Percentiles rank a stretch among this genome's conserved stretches.
Conservation (phyloP, 2,797 vertebrate species). For the Sitta carolinensis region DNA sequence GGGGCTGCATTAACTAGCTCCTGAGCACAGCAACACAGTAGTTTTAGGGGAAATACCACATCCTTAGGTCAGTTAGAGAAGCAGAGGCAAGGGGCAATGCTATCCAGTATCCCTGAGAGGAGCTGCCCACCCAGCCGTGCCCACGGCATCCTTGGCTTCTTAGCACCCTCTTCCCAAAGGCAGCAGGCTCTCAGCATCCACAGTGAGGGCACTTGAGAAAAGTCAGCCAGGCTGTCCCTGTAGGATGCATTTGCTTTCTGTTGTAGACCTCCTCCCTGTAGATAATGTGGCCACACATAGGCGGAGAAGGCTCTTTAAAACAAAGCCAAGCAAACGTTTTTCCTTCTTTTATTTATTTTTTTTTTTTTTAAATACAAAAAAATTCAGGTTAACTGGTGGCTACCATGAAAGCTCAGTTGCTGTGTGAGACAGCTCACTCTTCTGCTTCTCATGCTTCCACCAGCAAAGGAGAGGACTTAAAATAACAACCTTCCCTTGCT, state of each 20-base stretch:
- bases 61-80: not conserved
- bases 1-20: not conserved
- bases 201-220: not conserved
- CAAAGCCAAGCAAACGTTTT: not conserved
- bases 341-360: not conserved
- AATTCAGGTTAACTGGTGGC: not conserved
- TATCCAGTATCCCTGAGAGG: not conserved
- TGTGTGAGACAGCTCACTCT: not conserved
- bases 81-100: not conserved
- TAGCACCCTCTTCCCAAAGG: not conserved
- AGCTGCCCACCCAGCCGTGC: not conserved
- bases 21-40: rapidly evolving
- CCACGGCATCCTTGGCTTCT: not conserved
- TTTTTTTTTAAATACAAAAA: not conserved
- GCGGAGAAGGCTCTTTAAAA: not conserved
- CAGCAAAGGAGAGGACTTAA: not conserved
- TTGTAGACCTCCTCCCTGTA: not conserved
- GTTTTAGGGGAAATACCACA: rapidly evolving
- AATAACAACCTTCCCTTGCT: constrained; percentile 7
- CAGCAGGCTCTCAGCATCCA: not conserved
- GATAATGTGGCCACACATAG: not conserved
- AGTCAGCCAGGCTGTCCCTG: not conserved
- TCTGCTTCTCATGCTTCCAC: not conserved
- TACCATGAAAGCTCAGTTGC: not conserved
- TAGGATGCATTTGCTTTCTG: not conserved